Percentiles rank a stretch among this genome's conserved stretches.
These are phyloP conservation scores for Drosophila buzzatii DNA, from an alignment of 2,888 invertebrate species.

Conservation along the genomic window DNA sequence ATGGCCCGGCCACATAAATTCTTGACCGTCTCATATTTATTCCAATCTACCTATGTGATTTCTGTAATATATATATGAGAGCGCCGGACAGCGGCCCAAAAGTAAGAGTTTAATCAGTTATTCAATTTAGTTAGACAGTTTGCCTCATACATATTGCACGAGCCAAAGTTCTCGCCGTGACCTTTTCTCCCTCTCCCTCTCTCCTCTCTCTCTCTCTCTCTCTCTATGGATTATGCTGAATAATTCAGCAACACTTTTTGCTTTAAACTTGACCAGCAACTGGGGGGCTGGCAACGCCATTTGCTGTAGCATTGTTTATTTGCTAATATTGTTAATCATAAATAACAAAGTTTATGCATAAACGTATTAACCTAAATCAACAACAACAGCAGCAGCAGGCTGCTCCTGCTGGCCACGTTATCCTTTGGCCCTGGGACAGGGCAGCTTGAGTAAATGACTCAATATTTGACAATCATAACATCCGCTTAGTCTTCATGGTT, in stretches of 20 bases:
- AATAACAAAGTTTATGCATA: constrained; percentile 77
- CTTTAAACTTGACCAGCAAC: constrained; percentile 43
- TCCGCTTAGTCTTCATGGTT: constrained; percentile 53
- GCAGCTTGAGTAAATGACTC: constrained; percentile 74
- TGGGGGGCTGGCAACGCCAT: not conserved
- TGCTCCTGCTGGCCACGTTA: constrained; percentile 33
- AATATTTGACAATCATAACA: constrained; percentile 78
- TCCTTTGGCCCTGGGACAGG: constrained; percentile 41
- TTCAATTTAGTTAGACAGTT: constrained; percentile 77
- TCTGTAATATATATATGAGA: constrained; percentile 20
- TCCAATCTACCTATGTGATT: constrained; percentile 52
- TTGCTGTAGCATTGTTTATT: constrained; percentile 51
- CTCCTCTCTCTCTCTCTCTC: constrained; percentile 30
- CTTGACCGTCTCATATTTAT: constrained; percentile 73
- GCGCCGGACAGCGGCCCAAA: constrained; percentile 9
- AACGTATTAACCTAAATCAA: constrained; percentile 75
- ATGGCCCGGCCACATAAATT: constrained; percentile 72
- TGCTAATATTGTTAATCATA: constrained; percentile 71
- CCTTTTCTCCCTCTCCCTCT: constrained; percentile 49
- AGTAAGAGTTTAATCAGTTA: constrained; percentile 74
- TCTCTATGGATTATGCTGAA: constrained; percentile 54
- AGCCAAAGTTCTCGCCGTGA: constrained; percentile 57
- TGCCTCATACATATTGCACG: constrained; percentile 71
- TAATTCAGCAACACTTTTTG: constrained; percentile 63
- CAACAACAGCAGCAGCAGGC: constrained; percentile 43